Conservation (phyloP, 2,888 invertebrate species). For the Tribolium freemani region DNA sequence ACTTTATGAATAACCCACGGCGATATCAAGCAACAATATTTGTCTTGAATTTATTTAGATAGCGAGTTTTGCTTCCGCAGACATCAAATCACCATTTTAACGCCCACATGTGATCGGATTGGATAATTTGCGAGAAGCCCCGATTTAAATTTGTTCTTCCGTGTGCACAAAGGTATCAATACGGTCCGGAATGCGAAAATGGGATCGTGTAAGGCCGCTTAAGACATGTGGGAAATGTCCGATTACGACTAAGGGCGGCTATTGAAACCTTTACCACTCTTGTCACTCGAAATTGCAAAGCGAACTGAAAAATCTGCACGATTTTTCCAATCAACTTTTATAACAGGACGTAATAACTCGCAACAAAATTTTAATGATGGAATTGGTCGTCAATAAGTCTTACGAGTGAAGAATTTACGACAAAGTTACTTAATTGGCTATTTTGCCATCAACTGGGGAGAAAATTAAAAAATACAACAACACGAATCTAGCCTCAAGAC, state of each 20-base stretch:
- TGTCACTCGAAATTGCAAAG: slow-evolving; percentile 10
- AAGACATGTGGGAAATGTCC: slow-evolving; percentile 40
- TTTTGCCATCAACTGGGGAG: not conserved
- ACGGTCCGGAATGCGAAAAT: not conserved
- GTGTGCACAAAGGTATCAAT: not conserved
- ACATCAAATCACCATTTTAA: not conserved
- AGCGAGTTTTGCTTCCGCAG: too few relatives aligned
- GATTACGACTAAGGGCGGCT: slow-evolving; percentile 29
- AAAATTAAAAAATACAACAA: not conserved
- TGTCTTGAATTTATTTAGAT: slow-evolving; percentile 3
- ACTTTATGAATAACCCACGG: slow-evolving; percentile 19
- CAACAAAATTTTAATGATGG: not conserved
- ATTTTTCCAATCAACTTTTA: not conserved
- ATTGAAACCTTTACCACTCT: slow-evolving; percentile 27
- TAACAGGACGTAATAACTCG: not conserved
- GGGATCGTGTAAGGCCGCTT: slow-evolving; percentile 20
- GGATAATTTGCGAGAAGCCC: not conserved
- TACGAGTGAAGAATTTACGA: not conserved
- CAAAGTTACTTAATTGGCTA: not conserved
- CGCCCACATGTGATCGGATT: not conserved
- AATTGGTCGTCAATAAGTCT: not conserved
- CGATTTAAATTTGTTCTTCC: not conserved
- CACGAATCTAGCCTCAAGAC: too few relatives aligned
- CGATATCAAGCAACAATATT: slow-evolving; percentile 9
- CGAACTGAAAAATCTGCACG: not conserved